Evolutionary conservation across 2,113 vertebrate species (phyloP).

Genomic region (Phylloscopus trochiloides): DNA sequence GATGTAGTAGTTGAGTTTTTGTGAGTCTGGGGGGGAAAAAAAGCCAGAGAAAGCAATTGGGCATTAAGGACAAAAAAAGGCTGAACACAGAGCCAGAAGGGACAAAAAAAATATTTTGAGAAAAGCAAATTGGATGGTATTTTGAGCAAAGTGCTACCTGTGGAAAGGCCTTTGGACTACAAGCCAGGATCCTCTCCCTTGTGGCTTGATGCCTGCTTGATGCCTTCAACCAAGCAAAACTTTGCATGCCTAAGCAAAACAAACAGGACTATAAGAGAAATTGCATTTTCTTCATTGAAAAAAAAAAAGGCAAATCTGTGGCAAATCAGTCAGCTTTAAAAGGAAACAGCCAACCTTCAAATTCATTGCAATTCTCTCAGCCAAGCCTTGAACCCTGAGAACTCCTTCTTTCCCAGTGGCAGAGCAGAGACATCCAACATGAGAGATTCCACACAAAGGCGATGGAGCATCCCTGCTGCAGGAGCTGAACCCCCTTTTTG

Average conservation of each 20-base stretch:
- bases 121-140: not conserved
- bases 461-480: not conserved
- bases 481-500: not conserved
- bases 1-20: not conserved
- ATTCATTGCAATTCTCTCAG: not conserved
- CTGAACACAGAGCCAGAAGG: not conserved
- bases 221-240: no score
- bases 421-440: not conserved
- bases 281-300: no score
- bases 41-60: not conserved
- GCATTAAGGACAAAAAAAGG: not conserved
- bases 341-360: not conserved
- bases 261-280: no score
- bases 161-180: not conserved
- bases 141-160: not conserved
- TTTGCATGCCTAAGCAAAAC: no score
- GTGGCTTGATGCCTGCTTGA: no score
- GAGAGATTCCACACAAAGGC: not conserved
- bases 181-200: not conserved
- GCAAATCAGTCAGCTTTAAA: not conserved
- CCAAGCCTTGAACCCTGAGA: not conserved
- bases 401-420: not conserved
- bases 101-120: not conserved
- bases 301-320: not conserved
- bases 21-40: rapidly evolving